Evolutionary conservation across 2,113 vertebrate species (phyloP).

Genomic region (Silurus meridionalis): DNA sequence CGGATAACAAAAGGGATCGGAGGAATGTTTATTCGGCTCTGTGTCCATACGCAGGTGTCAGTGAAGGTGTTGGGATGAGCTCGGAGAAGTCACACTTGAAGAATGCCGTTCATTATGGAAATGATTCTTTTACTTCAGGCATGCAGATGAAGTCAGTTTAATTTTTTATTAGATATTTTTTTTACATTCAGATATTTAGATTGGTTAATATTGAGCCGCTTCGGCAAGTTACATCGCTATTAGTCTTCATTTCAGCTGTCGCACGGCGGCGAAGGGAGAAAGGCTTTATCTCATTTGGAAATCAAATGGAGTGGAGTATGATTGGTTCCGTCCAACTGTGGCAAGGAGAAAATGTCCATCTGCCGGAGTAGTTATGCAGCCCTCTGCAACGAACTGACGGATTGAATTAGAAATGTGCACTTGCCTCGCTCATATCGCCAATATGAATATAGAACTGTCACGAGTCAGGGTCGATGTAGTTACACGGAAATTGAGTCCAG

Average conservation of each 20-base stretch:
- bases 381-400: slow-evolving; percentile 16
- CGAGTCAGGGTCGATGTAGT: not conserved
- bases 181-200: slow-evolving; percentile 23
- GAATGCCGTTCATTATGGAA: slow-evolving; percentile 5
- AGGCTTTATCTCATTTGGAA: slow-evolving; percentile 36
- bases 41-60: slow-evolving; percentile 41
- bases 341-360: slow-evolving; percentile 36
- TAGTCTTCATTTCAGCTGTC: slow-evolving; percentile 42
- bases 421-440: not conserved
- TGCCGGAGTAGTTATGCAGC: slow-evolving; percentile 34
- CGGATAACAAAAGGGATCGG: slow-evolving; percentile 67
- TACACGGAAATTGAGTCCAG: not conserved
- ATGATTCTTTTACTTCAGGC: not conserved
- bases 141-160: slow-evolving; percentile 10
- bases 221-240: slow-evolving; percentile 29
- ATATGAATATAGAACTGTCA: slow-evolving; percentile 13
- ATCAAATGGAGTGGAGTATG: slow-evolving; percentile 44
- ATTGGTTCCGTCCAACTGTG: slow-evolving; percentile 38
- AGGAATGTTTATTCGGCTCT: slow-evolving; percentile 54
- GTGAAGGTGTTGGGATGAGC: not conserved
- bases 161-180: not conserved
- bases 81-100: not conserved
- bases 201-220: slow-evolving; percentile 38
- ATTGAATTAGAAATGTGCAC: slow-evolving; percentile 28
- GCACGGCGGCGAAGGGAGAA: slow-evolving; percentile 13